Evolutionary conservation across 2,888 invertebrate species (phyloP).

Genomic region (Myopa tessellatipennis): DNA sequence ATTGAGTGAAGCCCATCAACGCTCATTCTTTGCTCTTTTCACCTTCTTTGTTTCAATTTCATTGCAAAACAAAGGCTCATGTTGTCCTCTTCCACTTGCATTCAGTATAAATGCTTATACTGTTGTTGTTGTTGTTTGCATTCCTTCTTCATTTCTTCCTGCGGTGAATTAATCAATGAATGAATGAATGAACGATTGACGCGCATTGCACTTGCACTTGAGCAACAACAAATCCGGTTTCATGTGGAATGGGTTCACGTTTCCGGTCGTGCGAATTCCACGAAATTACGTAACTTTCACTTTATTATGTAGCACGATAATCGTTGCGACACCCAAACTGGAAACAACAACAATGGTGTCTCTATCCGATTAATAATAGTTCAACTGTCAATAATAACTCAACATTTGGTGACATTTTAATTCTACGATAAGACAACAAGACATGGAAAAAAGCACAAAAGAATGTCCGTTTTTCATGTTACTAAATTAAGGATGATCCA

Average conservation of each 20-base stretch:
- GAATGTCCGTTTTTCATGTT: background rate
- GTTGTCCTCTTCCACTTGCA: background rate
- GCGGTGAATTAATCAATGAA: background rate
- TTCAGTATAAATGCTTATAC: background rate
- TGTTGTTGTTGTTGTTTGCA: constrained; percentile 4
- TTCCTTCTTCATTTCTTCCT: background rate
- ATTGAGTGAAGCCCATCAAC: too few species aligned
- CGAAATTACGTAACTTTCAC: constrained; percentile 61
- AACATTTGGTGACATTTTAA: too few species aligned
- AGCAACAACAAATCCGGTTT: constrained; percentile 52
- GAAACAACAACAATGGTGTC: background rate
- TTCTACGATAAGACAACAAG: too few species aligned
- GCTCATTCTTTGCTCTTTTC: too few species aligned
- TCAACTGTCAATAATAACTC: background rate
- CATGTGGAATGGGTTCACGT: constrained; percentile 45
- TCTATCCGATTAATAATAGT: background rate
- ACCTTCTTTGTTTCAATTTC: background rate
- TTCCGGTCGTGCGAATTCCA: constrained; percentile 46
- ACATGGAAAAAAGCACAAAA: background rate
- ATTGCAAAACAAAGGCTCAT: background rate
- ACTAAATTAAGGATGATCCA: background rate
- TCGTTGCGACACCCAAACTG: background rate
- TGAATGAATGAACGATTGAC: too few species aligned
- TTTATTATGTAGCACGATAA: constrained; percentile 32
- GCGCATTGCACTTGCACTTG: constrained; percentile 37